Evolutionary conservation across 2,113 vertebrate species (phyloP), one percentile per base, ranked within the genome.

Genomic region (Mirza zaza): DNA sequence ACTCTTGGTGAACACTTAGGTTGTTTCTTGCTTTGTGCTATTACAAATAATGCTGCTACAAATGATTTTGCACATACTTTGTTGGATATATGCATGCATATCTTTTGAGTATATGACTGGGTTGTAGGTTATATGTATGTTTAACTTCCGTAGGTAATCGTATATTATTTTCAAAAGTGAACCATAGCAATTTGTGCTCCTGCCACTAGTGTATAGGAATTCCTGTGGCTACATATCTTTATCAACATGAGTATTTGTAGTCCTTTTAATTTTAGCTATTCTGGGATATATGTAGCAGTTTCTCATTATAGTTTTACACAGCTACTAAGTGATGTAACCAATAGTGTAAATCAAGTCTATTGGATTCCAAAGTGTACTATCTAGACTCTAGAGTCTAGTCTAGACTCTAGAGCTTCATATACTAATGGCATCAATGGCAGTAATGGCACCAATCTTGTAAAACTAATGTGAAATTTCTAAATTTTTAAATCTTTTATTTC

Each of bases 81-180:
- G 2, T 4, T 45, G 14, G 18, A 15, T 5, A 5, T 20, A 6
- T 29, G 6, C 15, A 13, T 68, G 12, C 0, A 29, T 34, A 45
- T 87, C 9, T 42, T 73, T 50, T 34, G 36, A 6, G 1, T 42
- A 14, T 42, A 10, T 8, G 14, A 61, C 9, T 67, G 18, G 5
- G 1, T 32, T 82, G 4, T 29, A 59, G 14, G 14, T 20, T 57
- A 21, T 34, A 32, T 14, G 13, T 52, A 8, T 52, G 34, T 29
- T 86, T 86, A n/a, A 42, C 17, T 61, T 73, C 61, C 21, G 52
- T 50, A 91, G 1, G 17, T 36, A 27, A 27, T 5, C 10, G 39
- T 21, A 67, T 3, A 48, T 52, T 73, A 11, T 57, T 67, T 81
- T 52, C 36, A 36, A 32, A 87, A 81, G 25, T 32, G 65, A 45